Base-by-base conservation (phyloP, 1,140 invertebrate genomes). In the Platyscapa corneri region DNA sequence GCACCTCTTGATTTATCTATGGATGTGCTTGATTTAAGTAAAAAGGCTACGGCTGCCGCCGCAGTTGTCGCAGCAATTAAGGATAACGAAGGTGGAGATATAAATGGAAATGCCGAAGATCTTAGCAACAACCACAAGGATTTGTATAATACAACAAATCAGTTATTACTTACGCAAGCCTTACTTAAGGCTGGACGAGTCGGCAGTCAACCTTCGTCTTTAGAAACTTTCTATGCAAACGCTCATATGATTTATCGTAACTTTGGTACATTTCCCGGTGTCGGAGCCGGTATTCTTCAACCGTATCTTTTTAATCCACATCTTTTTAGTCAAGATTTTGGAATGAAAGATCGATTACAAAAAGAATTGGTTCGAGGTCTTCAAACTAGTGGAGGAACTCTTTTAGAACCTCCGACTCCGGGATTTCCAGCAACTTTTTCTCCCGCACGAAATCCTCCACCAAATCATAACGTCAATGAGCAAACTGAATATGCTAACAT, bases 11-110 rank as follows among this genome's bases (percentile, higher is more conserved):
- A 98, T 93, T 92, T 97, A 6, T 95, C 95, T 49, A 96, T 96
- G 93, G 96, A 97, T 92, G 97, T 97, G 5, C 92, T 98, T n/a
- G 97, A 98, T 93, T 94, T 98, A 85, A 97, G 97, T 89, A 97
- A 97, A 87, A 98, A 97, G 91, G 91, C 93, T 6, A 93, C 94
- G 20, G 92, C 93, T 18, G 92, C 92, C 82, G 86, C 87, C 18
- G 92, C 92, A 82, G 86, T 87, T 3, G 86, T 86, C 75, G 39
- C 46, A 0, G 70, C 56, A 0, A 27, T 39, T 0, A 30, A 27
- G 1, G 5, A 32, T 1, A 39, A 87, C 0, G 88, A 89, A 0
- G 10, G 14, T 7, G 39, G 34, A 32, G 87, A 88, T 27, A 87
- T 88, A 27, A 84, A 86, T 32, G 87, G 82, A n/a, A 87, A 78